Conservation (phyloP, 2,888 invertebrate genomes). For the Lutraria lutraria region DNA sequence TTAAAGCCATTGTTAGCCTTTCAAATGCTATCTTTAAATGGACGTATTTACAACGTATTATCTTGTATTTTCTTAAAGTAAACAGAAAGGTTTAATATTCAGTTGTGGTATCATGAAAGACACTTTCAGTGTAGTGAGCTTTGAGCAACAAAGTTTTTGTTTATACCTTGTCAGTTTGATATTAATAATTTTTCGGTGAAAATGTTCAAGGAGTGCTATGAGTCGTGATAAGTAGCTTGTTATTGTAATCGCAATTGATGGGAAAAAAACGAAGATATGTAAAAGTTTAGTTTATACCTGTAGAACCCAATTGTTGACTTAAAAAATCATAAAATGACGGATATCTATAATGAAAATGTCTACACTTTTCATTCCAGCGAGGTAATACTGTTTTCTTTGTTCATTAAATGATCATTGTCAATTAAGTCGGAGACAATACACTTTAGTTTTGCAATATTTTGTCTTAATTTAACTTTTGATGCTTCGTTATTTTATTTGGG, state of each 20-base stretch:
- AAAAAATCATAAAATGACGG: not conserved
- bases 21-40: not conserved
- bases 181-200: not conserved
- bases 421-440: too few relatives aligned
- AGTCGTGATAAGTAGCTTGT: not conserved
- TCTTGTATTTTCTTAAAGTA: slow-evolving; percentile 3
- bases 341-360: not conserved
- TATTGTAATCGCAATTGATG: not conserved
- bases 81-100: not conserved
- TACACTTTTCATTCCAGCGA: not conserved
- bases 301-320: not conserved
- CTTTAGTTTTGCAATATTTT: too few relatives aligned
- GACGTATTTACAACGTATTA: not conserved
- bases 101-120: not conserved
- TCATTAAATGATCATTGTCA: not conserved
- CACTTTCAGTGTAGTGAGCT: not conserved
- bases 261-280: not conserved
- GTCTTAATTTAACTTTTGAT: too few relatives aligned
- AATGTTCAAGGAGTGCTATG: not conserved
- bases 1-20: not conserved
- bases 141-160: not conserved
- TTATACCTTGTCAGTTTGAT: not conserved
- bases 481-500: too few relatives aligned
- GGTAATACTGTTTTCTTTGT: not conserved
- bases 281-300: not conserved